Percentiles rank a stretch among this genome's conserved stretches.
Evolutionary conservation across 2,888 invertebrate species (phyloP).

Genomic region (Nineta flava): DNA sequence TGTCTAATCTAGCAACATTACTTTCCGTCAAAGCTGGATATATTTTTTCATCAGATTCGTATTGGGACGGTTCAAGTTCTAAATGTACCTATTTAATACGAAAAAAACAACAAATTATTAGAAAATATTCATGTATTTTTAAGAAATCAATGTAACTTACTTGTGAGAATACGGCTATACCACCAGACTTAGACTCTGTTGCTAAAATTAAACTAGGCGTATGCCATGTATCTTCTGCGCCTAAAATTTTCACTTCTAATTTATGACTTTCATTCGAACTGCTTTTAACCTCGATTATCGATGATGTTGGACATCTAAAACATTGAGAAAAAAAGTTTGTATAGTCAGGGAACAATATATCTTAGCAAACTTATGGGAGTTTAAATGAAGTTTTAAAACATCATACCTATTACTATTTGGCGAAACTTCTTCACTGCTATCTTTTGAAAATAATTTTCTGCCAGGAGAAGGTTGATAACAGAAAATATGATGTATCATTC

Average conservation of each 20-base stretch:
- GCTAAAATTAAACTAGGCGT: conserved; percentile 68
- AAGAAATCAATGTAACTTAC: conserved; percentile 23
- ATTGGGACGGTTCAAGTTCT: conserved; percentile 58
- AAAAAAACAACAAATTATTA: conserved; percentile 6
- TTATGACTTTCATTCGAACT: conserved; percentile 42
- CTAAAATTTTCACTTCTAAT: conserved; percentile 59
- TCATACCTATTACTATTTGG: conserved; percentile 5
- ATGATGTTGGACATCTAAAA: conserved; percentile 22
- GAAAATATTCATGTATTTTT: neutral
- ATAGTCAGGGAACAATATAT: no score
- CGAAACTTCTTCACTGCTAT: conserved; percentile 19
- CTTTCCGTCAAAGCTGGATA: conserved; percentile 39
- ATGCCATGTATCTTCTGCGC: conserved; percentile 76
- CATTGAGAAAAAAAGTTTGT: neutral
- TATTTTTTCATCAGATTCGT: conserved; percentile 43
- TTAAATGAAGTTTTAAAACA: no score
- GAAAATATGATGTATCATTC: conserved; percentile 78
- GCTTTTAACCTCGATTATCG: conserved; percentile 25
- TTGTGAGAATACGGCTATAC: conserved; percentile 68
- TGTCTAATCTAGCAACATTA: conserved; percentile 58
- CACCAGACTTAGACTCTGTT: conserved; percentile 41
- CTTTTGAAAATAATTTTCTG: conserved; percentile 64
- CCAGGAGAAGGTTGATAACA: conserved; percentile 78
- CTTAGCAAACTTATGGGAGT: no score
- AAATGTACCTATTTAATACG: conserved; percentile 50